A percentile compares a stretch with the other conserved stretches of the same genome.
Evolutionary conservation across 2,113 vertebrate species (phyloP).

Genomic region (Chitala chitala): DNA sequence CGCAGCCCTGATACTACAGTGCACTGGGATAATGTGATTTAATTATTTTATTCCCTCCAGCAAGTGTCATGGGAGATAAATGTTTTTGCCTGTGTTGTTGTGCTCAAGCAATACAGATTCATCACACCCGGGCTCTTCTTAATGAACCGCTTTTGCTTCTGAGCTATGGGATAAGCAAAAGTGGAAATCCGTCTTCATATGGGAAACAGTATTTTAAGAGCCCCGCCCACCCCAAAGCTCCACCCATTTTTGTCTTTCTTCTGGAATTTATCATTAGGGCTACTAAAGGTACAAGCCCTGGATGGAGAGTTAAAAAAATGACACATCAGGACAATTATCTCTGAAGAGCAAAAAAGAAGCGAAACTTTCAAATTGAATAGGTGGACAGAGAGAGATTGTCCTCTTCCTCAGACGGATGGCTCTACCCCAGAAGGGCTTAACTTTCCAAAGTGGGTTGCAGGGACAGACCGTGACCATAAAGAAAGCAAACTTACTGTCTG

Average conservation of each 20-base stretch:
- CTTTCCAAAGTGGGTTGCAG: no score
- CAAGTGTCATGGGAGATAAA: slow-evolving; percentile 11
- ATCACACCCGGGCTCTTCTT: background rate
- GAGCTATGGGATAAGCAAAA: background rate
- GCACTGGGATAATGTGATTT: background rate
- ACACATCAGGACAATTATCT: slow-evolving; percentile 17
- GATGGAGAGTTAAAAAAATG: background rate
- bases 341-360: slow-evolving; percentile 22
- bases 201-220: slow-evolving; percentile 7
- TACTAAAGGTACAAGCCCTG: background rate
- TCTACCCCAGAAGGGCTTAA: no score
- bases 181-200: background rate
- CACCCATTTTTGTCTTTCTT: slow-evolving; percentile 10
- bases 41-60: slow-evolving; percentile 18
- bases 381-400: background rate
- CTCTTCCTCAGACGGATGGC: background rate
- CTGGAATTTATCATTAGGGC: slow-evolving; percentile 12
- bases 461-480: no score
- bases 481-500: no score
- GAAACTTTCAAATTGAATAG: slow-evolving; percentile 1
- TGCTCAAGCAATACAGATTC: slow-evolving; percentile 12
- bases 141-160: background rate
- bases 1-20: no score
- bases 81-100: slow-evolving; percentile 9
- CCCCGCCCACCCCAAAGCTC: background rate